Conservation (phyloP, 1,140 invertebrate genomes). For the Aphelenchoides avenae region DNA sequence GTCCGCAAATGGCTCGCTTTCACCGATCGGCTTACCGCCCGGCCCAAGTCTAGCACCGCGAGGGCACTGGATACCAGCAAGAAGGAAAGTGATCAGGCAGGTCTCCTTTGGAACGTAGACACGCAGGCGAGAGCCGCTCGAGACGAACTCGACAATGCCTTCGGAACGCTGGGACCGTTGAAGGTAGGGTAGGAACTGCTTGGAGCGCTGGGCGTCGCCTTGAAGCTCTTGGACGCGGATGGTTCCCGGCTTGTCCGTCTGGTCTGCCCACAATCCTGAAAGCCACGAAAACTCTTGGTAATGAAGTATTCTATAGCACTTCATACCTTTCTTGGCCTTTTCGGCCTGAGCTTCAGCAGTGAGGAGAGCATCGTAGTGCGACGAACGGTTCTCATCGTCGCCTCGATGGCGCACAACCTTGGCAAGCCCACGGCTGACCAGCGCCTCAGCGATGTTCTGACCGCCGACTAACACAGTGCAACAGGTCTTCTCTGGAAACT, state of each 20-base stretch:
- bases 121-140: conserved; percentile 83
- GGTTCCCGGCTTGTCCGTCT: conserved; percentile 65
- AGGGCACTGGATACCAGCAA: conserved; percentile 80
- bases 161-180: conserved; percentile 78
- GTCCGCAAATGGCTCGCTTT: conserved; percentile 83
- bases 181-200: conserved; percentile 83
- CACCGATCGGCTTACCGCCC: conserved; percentile 66
- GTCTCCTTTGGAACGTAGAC: conserved; percentile 90
- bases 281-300: background rate
- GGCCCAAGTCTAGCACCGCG: conserved; percentile 72
- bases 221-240: conserved; percentile 83
- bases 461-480: conserved; percentile 80
- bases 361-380: conserved; percentile 84
- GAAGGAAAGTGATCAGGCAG: conserved; percentile 85
- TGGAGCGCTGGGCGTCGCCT: conserved; percentile 76
- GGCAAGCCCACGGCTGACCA: conserved; percentile 65
- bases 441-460: conserved; percentile 86
- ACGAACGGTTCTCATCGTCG: conserved; percentile 91
- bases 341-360: conserved; percentile 85
- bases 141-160: conserved; percentile 88
- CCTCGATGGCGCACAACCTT: conserved; percentile 82
- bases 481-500: conserved; percentile 89
- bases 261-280: conserved; percentile 21
- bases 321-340: conserved; percentile 76
- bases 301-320: conserved; percentile 64